phyloP scores from a whole-genome alignment of 2,888 invertebrate species.

The Diarsia mendica region DNA sequence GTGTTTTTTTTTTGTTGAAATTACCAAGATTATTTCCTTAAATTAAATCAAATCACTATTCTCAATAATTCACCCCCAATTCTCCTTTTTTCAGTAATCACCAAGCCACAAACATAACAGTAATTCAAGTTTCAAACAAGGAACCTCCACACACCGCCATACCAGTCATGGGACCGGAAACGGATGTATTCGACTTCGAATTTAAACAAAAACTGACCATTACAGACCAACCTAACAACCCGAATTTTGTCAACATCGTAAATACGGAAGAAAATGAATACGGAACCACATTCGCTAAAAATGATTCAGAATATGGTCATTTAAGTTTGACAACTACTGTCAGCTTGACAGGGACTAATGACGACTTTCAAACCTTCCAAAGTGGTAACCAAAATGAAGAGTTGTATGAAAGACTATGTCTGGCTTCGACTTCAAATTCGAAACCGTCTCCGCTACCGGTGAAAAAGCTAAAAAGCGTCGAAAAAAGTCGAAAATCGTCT shows the following conservation, averaged over 20 bases:
- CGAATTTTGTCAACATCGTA: constrained; percentile 83
- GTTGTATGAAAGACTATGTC: constrained; percentile 82
- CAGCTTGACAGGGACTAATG: constrained; percentile 74
- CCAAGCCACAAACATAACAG: constrained; percentile 88
- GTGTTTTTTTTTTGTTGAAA: too few relatives aligned
- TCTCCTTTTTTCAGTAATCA: constrained; percentile 70
- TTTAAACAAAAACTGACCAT: constrained; percentile 74
- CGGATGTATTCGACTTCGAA: constrained; percentile 82
- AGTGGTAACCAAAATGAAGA: constrained; percentile 65
- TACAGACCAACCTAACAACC: constrained; percentile 64
- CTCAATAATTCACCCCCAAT: not conserved
- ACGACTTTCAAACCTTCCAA: constrained; percentile 28
- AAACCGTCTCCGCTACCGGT: constrained; percentile 75
- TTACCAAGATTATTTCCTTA: not conserved
- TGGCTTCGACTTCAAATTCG: constrained; percentile 82
- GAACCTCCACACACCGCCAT: constrained; percentile 86
- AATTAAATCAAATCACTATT: not conserved
- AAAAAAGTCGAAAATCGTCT: constrained; percentile 82
- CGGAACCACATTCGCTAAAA: constrained; percentile 79
- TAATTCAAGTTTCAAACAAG: constrained; percentile 91
- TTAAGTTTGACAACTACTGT: constrained; percentile 85
- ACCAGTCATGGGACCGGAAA: constrained; percentile 80
- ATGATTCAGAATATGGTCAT: constrained; percentile 83
- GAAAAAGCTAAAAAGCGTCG: constrained; percentile 73
- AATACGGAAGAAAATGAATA: constrained; percentile 83